Percentiles rank a stretch among this genome's conserved stretches.
These are phyloP conservation scores for Drosophila longiperda DNA, from an alignment of 2,888 invertebrate genomes.

Conservation along the genomic window DNA sequence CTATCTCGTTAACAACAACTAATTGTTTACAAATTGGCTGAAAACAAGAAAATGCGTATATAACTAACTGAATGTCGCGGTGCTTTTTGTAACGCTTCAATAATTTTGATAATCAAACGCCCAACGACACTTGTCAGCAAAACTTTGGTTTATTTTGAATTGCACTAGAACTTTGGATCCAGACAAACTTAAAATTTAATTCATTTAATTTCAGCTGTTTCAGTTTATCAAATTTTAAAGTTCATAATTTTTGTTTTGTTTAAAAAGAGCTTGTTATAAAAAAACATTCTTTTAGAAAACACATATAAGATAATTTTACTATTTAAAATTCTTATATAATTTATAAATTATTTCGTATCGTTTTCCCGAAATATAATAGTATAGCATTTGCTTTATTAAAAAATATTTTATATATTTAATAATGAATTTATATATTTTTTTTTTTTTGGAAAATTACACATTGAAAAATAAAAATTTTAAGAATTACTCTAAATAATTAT, in stretches of 20 bases:
- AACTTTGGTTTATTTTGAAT: neutral
- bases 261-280: neutral
- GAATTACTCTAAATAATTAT: neutral
- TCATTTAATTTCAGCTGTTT: neutral
- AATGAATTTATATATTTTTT: neutral
- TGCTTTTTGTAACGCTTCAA: conserved; percentile 32
- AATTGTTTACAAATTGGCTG: neutral
- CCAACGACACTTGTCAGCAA: conserved; percentile 6
- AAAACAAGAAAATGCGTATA: conserved; percentile 10
- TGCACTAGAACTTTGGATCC: neutral
- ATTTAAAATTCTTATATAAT: neutral
- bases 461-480: neutral
- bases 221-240: neutral
- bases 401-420: neutral
- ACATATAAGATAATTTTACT: neutral
- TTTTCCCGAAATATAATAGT: neutral
- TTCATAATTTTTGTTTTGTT: neutral
- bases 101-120: conserved; percentile 16
- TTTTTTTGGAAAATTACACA: neutral
- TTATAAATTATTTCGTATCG: neutral
- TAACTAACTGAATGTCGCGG: neutral
- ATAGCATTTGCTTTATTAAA: neutral
- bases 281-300: neutral
- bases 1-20: neutral
- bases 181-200: neutral